Conservation (phyloP, 2,113 vertebrate genomes). For the Shinisaurus crocodilurus region DNA sequence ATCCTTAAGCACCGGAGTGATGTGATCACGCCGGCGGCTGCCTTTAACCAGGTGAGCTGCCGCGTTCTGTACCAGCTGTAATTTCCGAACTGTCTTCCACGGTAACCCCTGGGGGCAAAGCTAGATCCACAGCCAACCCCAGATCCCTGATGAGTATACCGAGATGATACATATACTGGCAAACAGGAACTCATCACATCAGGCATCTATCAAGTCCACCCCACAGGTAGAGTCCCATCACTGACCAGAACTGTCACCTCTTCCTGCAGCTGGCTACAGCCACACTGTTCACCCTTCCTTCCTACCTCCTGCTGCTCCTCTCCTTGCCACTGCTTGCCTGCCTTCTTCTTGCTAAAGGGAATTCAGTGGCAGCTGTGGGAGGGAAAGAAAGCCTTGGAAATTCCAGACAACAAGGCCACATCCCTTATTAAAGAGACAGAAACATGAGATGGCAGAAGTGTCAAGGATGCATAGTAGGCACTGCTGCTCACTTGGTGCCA, state of each 20-base stretch:
- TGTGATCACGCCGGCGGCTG: too few relatives aligned
- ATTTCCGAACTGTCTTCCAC: too few relatives aligned
- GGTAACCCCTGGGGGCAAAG: too few relatives aligned
- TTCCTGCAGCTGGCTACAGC: background rate
- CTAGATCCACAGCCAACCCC: background rate
- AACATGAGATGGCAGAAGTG: background rate
- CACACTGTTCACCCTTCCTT: background rate
- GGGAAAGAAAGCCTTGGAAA: background rate
- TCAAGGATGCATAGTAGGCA: background rate
- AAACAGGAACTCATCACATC: too few relatives aligned
- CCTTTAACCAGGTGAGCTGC: too few relatives aligned
- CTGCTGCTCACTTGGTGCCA: background rate
- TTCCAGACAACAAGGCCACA: background rate
- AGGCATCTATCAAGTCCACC: background rate
- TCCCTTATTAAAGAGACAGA: background rate
- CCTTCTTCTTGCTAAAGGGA: background rate
- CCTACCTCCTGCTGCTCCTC: background rate
- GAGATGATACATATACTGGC: background rate
- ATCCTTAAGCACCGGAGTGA: too few relatives aligned
- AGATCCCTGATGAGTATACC: background rate
- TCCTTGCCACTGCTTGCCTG: background rate
- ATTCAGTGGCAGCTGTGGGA: background rate
- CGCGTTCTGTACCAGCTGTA: too few relatives aligned
- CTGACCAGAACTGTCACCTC: background rate
- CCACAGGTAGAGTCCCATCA: background rate